Evolutionary conservation across 2,797 vertebrate genomes (phyloP), one percentile per base, ranked within the genome.

Genomic region (Spheniscus humboldti): DNA sequence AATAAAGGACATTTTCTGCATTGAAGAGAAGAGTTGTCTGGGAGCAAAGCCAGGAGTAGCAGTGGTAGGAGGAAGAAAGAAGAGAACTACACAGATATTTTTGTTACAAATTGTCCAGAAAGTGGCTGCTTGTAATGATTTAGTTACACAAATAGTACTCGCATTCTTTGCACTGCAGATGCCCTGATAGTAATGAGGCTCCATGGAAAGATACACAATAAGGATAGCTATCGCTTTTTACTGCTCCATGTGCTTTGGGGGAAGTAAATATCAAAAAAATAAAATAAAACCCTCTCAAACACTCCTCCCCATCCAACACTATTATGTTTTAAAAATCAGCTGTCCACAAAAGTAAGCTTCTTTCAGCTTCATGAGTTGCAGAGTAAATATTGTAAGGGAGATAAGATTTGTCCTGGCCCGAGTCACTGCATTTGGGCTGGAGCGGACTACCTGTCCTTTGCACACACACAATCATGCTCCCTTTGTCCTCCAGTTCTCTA

Each of bases 71-170:
- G 74, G 83, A 73, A 86, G 48, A 62, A 82, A 74, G 22, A 63
- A 69, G 81, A 69, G 67, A 78, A 45, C 43, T 28, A 50, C 48
- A 23, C 12, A 48, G 86, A 95, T 85, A 85, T 94, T 90, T 95
- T 94, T 88, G 66, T 90, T 92, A 79, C 67, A 79, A 73, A 67
- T 73, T 89, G 93, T 92, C 83, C 92, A 92, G 89, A 92, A 93
- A 92, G 63, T n/a, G 11, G 23, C 17, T 76, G 52, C 22, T 90
- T 85, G 11, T 62, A 72, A 57, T 13, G 50, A 10, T 81, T 91
- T 59, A 22, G 35, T 92, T 62, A 90, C 95, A 92, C 69, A 96
- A 93, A 94, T 35, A 75, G 9, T 20, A 45, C 23, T 79, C 64
- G 57, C 17, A 53, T 43, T 81, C 13, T 13, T 37, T 25, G 28